Conservation (phyloP, 2,888 invertebrate species). For the Eustalomyia histrio region DNA sequence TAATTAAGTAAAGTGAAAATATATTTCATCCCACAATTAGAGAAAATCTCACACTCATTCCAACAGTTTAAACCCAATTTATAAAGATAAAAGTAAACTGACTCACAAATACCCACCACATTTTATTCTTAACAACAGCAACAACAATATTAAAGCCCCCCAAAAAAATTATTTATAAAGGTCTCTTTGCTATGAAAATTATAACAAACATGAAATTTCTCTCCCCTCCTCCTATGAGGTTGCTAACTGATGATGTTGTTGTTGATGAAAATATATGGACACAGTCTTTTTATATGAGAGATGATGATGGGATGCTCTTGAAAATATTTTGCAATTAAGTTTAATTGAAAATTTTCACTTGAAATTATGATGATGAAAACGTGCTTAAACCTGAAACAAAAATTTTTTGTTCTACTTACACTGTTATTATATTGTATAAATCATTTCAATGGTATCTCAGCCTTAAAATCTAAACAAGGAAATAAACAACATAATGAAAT, state of each 20-base stretch:
- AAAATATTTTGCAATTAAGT: conserved; percentile 69
- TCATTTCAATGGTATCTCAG: conserved; percentile 5
- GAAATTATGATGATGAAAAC: conserved; percentile 67
- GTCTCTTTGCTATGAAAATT: conserved; percentile 32
- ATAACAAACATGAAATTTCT: conserved; percentile 18
- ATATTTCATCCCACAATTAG: conserved; percentile 65
- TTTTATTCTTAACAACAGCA: conserved; percentile 4
- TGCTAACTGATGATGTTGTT: conserved; percentile 17
- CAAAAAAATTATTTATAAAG: conserved; percentile 45
- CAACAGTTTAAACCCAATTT: conserved; percentile 61
- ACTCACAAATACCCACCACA: conserved; percentile 41
- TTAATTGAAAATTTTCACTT: conserved; percentile 69
- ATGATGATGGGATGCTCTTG: conserved; percentile 50
- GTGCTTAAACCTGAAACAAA: conserved; percentile 62
- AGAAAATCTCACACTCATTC: conserved; percentile 55
- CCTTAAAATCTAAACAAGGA: conserved; percentile 17
- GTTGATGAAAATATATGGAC: conserved; percentile 39
- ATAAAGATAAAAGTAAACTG: conserved; percentile 64
- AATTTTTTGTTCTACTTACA: conserved; percentile 9
- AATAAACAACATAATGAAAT: conserved; percentile 43
- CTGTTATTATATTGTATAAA: background rate
- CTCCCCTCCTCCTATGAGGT: conserved; percentile 14
- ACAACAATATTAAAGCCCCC: background rate
- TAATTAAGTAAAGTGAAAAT: conserved; percentile 68
- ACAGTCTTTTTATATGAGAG: background rate